Evolutionary conservation across 2,113 vertebrate genomes (phyloP).

Genomic region (Montifringilla adamsi): DNA sequence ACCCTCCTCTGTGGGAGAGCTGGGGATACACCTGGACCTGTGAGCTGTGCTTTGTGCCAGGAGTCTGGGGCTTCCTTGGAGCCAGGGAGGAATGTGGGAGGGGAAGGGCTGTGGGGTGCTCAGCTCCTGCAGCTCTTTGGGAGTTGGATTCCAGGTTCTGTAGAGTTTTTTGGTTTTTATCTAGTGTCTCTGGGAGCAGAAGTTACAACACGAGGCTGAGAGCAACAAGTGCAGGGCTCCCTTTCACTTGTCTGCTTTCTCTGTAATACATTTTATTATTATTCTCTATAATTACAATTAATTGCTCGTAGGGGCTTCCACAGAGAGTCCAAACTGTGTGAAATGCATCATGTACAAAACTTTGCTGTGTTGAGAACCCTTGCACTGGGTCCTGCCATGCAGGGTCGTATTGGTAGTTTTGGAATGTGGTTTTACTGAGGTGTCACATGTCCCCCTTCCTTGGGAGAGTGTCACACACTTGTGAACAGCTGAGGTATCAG

Average conservation of each 20-base stretch:
- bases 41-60: neutral
- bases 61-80: neutral
- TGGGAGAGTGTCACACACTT: neutral
- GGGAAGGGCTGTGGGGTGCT: neutral
- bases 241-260: neutral
- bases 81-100: neutral
- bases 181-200: neutral
- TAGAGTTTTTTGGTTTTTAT: neutral
- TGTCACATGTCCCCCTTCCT: neutral
- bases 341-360: neutral
- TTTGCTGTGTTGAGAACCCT: neutral
- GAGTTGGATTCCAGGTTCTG: neutral
- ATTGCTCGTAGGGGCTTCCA: neutral
- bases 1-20: neutral
- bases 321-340: neutral
- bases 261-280: neutral
- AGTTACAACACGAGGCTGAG: neutral
- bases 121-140: neutral
- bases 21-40: neutral
- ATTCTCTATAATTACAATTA: neutral
- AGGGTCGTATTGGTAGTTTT: accelerated
- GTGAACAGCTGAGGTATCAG: accelerated
- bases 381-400: accelerated
- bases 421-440: neutral
- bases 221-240: neutral